phyloP scores from a whole-genome alignment of 1,140 invertebrate species.

The Lysiphlebus fabarum region DNA sequence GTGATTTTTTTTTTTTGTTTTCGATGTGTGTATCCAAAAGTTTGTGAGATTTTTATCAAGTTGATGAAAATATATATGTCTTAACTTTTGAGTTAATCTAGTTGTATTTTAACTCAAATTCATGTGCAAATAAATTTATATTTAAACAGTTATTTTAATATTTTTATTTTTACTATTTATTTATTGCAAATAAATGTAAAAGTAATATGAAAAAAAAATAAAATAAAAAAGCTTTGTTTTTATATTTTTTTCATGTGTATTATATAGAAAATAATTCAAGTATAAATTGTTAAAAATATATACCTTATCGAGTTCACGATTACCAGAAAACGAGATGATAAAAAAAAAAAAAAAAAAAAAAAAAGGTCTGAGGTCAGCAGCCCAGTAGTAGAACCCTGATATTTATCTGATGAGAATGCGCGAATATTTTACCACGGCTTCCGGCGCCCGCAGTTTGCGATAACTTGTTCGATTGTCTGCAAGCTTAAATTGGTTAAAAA shows the following conservation, averaged over 20 bases:
- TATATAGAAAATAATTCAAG: too few relatives aligned
- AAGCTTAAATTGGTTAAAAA: conserved; percentile 36
- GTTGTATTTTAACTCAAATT: conserved; percentile 14
- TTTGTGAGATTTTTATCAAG: conserved; percentile 10
- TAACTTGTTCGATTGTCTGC: conserved; percentile 50
- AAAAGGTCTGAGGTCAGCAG: conserved; percentile 27
- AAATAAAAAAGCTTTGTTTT: not conserved
- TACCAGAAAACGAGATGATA: conserved; percentile 4
- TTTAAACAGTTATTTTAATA: too few relatives aligned
- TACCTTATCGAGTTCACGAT: not conserved
- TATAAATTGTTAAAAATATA: too few relatives aligned
- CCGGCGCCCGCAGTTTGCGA: conserved; percentile 45
- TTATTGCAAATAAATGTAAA: conserved; percentile 7
- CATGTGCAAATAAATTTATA: not conserved
- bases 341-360: conserved; percentile 25
- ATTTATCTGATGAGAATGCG: conserved; percentile 51
- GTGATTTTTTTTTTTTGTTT: too few relatives aligned
- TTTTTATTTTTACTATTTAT: conserved; percentile 1
- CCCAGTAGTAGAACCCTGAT: conserved; percentile 21
- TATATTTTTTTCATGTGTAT: too few relatives aligned
- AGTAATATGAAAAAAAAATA: conserved; percentile 4
- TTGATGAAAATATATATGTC: conserved; percentile 6
- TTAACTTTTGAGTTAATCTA: conserved; percentile 1
- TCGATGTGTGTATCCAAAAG: conserved; percentile 1
- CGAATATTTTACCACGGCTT: conserved; percentile 49